Base-by-base conservation (phyloP, 1,140 invertebrate genomes). In the Dendroctonus valens region DNA sequence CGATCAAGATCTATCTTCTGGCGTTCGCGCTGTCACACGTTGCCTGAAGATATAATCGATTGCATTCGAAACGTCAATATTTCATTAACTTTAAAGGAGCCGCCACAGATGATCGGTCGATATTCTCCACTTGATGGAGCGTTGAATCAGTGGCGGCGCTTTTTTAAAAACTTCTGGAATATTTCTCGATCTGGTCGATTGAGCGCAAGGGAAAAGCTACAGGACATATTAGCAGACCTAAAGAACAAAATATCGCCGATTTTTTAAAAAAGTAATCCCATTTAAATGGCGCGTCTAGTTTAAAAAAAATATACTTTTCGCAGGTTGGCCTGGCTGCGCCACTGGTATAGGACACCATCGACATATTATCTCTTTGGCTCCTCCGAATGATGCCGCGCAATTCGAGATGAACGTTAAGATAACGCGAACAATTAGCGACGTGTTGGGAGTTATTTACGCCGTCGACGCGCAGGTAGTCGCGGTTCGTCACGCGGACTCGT, bases 331-430 rank as follows among this genome's bases (percentile, higher is more conserved):
- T 26, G 26, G 26, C 1, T 26, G 26, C 26, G 26, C 26, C 26
- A 3, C 26, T 26, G 26, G 26, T 26, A 1, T 26, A 26, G 26
- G 26, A 26, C 26, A 26, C 26, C 26, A 26, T 26, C 26, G 26
- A 26, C 26, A 26, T 26, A 26, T 26, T 26, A 26, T 26, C 26
- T 3, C 26, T 26, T 26, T 26, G 26, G 26, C 26, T 26, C 26
- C 26, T 26, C 26, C 26, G 26, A 26, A 42, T 51, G 65, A 67
- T 67, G 65, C 65, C 65, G 65, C 68, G 64, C 63, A 70, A 69
- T 70, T 59, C 67, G 67, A 70, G 69, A 70, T 70, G 60, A 68
- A 59, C 63, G 67, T 70, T 70, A 70, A 70, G 69, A 70, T 70
- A 70, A 70, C 52, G 49, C 63, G 68, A 69, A 70, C 69, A 70